These are phyloP conservation scores for Drosophila micromelanica DNA, from an alignment of 1,140 invertebrate genomes.

Conservation along the genomic window DNA sequence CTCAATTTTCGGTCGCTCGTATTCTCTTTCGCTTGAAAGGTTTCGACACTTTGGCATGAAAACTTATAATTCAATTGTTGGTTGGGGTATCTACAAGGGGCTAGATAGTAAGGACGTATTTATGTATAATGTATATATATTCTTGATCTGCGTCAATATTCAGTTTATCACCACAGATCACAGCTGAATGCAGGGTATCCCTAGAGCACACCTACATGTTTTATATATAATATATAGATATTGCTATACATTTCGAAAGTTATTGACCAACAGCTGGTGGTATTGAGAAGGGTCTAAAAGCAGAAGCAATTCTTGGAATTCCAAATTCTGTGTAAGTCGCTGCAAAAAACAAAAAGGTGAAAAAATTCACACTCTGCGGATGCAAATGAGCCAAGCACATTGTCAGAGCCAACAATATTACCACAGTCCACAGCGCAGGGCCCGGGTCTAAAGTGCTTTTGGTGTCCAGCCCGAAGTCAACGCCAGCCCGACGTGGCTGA, in stretches of 20 bases:
- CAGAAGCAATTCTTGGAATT: conserved; percentile 72
- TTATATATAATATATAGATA: too few relatives aligned
- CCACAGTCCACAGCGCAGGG: neutral
- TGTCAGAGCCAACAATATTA: neutral
- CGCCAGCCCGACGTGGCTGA: conserved; percentile 15
- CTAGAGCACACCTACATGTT: too few relatives aligned
- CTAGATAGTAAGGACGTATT: too few relatives aligned
- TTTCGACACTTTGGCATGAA: too few relatives aligned
- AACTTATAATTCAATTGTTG: too few relatives aligned
- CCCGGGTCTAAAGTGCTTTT: conserved; percentile 40
- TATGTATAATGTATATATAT: too few relatives aligned
- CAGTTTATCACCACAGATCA: too few relatives aligned
- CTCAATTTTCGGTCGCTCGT: too few relatives aligned
- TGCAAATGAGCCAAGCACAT: conserved; percentile 44
- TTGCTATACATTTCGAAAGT: neutral
- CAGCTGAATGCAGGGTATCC: too few relatives aligned
- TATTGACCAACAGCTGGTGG: conserved; percentile 9
- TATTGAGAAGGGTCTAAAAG: conserved; percentile 10
- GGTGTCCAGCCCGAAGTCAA: neutral
- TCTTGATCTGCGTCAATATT: too few relatives aligned
- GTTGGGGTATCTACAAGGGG: too few relatives aligned
- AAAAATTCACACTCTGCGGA: conserved; percentile 75
- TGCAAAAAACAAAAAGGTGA: conserved; percentile 58
- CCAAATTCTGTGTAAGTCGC: conserved; percentile 56
- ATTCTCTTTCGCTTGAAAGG: too few relatives aligned